Evolutionary conservation across 2,888 invertebrate genomes (phyloP).

Genomic region (Bombyx huttoni): DNA sequence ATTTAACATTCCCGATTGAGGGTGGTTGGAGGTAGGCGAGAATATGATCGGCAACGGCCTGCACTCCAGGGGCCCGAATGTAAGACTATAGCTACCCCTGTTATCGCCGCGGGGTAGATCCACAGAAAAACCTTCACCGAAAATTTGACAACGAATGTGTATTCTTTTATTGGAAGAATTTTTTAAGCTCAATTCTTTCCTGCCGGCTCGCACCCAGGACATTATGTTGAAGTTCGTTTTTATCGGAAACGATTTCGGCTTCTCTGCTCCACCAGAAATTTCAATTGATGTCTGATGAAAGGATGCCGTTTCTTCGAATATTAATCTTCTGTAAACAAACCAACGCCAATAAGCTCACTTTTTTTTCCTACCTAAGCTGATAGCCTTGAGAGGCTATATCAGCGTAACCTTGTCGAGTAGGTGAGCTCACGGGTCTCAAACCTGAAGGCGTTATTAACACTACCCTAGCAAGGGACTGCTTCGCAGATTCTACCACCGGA

Average conservation of each 20-base stretch:
- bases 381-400: too few relatives aligned
- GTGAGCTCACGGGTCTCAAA: too few relatives aligned
- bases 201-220: conserved; percentile 47
- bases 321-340: conserved; percentile 30
- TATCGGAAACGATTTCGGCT: conserved; percentile 42
- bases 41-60: conserved; percentile 41
- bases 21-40: conserved; percentile 28
- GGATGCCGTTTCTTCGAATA: conserved; percentile 40
- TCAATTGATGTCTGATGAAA: conserved; percentile 31
- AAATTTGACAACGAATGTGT: conserved; percentile 41
- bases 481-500: too few relatives aligned
- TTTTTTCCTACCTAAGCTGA: too few relatives aligned
- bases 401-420: too few relatives aligned
- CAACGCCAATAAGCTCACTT: not conserved
- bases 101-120: conserved; percentile 43
- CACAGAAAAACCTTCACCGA: conserved; percentile 51
- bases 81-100: conserved; percentile 34
- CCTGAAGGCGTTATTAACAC: too few relatives aligned
- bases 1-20: conserved; percentile 36
- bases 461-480: too few relatives aligned
- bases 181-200: conserved; percentile 53
- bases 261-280: conserved; percentile 35
- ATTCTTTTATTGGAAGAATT: conserved; percentile 43
- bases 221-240: conserved; percentile 42
- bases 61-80: conserved; percentile 44